Conservation (phyloP, 2,888 invertebrate genomes). For the Amorpha juglandis region DNA sequence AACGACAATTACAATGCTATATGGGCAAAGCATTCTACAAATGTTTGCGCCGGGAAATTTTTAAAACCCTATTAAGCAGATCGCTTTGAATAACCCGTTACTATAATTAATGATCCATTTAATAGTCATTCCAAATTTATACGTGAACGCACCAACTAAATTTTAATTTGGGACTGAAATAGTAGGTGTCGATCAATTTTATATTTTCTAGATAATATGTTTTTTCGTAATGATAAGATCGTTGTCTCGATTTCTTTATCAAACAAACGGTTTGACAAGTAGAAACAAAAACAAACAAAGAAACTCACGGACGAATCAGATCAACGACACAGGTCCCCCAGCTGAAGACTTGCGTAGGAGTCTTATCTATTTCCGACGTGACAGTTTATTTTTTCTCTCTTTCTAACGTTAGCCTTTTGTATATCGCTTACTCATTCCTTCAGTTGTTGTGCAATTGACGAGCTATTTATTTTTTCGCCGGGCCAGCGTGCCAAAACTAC, state of each 20-base stretch:
- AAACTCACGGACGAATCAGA: conserved; percentile 58
- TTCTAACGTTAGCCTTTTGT: conserved; percentile 40
- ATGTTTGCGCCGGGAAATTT: neutral
- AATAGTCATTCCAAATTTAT: no score
- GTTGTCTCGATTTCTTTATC: neutral
- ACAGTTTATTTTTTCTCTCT: conserved; percentile 59
- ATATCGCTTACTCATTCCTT: conserved; percentile 48
- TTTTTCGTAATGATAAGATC: neutral
- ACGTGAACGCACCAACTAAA: no score
- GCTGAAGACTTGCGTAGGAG: conserved; percentile 72
- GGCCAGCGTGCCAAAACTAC: conserved; percentile 70
- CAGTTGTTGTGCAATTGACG: conserved; percentile 78
- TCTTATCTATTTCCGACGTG: conserved; percentile 71
- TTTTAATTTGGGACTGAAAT: neutral
- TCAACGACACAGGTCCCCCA: conserved; percentile 75
- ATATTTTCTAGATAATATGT: neutral
- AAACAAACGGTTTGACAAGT: conserved; percentile 1
- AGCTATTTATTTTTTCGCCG: conserved; percentile 59
- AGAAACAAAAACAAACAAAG: conserved; percentile 63
- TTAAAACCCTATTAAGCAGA: neutral
- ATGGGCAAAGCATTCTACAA: no score
- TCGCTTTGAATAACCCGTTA: no score
- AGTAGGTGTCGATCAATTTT: neutral
- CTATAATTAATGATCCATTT: no score
- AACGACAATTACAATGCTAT: no score